A percentile compares a stretch with the other conserved stretches of the same genome.
These are phyloP conservation scores for Arnoldichthys spilopterus DNA, from an alignment of 2,797 vertebrate species.

Conservation along the genomic window DNA sequence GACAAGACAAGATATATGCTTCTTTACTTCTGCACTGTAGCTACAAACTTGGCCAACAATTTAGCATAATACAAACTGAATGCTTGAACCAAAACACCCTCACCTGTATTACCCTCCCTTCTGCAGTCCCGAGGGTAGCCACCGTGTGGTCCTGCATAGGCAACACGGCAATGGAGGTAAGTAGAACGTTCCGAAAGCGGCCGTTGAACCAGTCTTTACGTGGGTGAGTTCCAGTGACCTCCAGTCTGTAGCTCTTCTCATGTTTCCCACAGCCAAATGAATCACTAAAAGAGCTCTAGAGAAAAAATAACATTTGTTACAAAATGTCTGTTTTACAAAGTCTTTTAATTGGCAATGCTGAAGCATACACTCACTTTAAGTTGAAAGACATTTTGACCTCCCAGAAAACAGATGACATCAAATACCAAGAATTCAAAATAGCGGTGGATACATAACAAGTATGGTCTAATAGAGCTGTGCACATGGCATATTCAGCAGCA, in stretches of 20 bases:
- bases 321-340: neutral
- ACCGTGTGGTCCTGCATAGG: conserved; percentile 85
- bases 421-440: conserved; percentile 32
- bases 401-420: conserved; percentile 3
- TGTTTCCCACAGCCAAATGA: conserved; percentile 84
- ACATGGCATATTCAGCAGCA: conserved; percentile 35
- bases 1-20: neutral
- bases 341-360: neutral
- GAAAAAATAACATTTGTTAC: conserved; percentile 9
- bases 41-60: no score
- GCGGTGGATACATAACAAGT: neutral
- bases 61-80: neutral
- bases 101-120: conserved; percentile 95
- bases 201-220: conserved; percentile 91
- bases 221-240: conserved; percentile 89
- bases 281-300: conserved; percentile 84
- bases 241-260: conserved; percentile 88
- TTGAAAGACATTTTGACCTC: neutral
- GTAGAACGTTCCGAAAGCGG: conserved; percentile 85
- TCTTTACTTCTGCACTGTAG: neutral
- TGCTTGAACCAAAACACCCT: no score
- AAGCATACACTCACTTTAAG: neutral
- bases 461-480: conserved; percentile 13
- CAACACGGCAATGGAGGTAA: conserved; percentile 90
- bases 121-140: conserved; percentile 89